Evolutionary conservation across 1,140 invertebrate species (phyloP), one percentile per base, ranked within the genome.

Genomic region (Stenopsyche tienmushanensis): DNA sequence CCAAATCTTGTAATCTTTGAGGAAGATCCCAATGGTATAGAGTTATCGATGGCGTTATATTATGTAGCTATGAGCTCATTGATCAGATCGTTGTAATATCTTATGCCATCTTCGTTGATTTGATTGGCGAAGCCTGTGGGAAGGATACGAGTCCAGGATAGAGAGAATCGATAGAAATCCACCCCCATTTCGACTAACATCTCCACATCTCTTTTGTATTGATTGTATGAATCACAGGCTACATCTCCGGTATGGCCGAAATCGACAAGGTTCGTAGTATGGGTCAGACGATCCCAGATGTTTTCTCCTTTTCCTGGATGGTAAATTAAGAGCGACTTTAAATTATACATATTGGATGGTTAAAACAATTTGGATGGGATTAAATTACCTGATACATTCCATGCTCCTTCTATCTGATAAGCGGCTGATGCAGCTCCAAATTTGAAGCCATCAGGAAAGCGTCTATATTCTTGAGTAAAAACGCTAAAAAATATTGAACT

Each of bases 341-440:
- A n/a, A n/a, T n/a, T n/a, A n/a, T n/a, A n/a, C n/a, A n/a, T n/a
- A n/a, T n/a, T n/a, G n/a, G n/a, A n/a, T n/a, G n/a, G n/a, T 34
- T 34, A 34, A 34, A 34, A 34, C 13, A 34, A 7, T 34, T 5
- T 34, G 5, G 29, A 34, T n/a, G n/a, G n/a, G n/a, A n/a, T n/a
- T n/a, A n/a, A n/a, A 5, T 76, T 72, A 76, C 83, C 83, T 72
- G 80, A 80, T 45, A 74, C 77, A 75, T 86, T 84, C 85, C 85
- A 87, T 21, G 76, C 83, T 29, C 84, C 84, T 77, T 86, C 85
- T 26, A 84, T 82, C 74, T 86, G 85, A 76, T 85, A 84, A 7
- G 84, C 76, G 1, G 84, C 81, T 25, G 84, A 84, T 2, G 83
- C 79, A 7, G 80, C 77, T 5, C 83, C 84, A 69, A 85, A 84